phyloP scores from a whole-genome alignment of 2,888 invertebrate genomes.

The Drosophila stalkeri region DNA sequence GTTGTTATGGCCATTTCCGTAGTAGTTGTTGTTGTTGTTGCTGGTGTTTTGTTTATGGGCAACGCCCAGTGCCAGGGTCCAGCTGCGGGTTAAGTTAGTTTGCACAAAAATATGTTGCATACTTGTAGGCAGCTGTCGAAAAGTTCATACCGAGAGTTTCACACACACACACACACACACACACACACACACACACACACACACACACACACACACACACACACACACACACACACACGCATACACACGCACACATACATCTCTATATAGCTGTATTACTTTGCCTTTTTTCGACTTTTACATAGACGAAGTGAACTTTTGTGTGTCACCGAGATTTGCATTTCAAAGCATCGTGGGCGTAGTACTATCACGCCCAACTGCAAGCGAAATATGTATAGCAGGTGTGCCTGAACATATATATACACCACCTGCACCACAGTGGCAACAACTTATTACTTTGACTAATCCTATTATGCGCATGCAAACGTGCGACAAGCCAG shows the following conservation, averaged over 20 bases:
- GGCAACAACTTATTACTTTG: conserved; percentile 75
- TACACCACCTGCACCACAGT: conserved; percentile 41
- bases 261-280: not conserved
- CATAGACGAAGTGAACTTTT: conserved; percentile 29
- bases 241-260: not conserved
- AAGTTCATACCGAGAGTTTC: conserved; percentile 35
- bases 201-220: not conserved
- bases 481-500: conserved; percentile 74
- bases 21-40: conserved; percentile 11
- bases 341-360: conserved; percentile 60
- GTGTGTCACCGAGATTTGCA: conserved; percentile 68
- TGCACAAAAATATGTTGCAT: conserved; percentile 69
- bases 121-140: conserved; percentile 72
- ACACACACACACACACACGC: not conserved
- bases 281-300: conserved; percentile 6
- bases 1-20: conserved; percentile 5
- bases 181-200: not conserved
- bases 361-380: conserved; percentile 29
- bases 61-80: conserved; percentile 40
- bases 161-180: not conserved
- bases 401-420: not conserved
- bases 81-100: conserved; percentile 55
- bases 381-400: not conserved
- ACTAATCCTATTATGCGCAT: conserved; percentile 79
- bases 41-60: conserved; percentile 48